Percentiles rank a stretch among this genome's conserved stretches.
Evolutionary conservation across 2,113 vertebrate species (phyloP).

Genomic region (Bubo bubo): DNA sequence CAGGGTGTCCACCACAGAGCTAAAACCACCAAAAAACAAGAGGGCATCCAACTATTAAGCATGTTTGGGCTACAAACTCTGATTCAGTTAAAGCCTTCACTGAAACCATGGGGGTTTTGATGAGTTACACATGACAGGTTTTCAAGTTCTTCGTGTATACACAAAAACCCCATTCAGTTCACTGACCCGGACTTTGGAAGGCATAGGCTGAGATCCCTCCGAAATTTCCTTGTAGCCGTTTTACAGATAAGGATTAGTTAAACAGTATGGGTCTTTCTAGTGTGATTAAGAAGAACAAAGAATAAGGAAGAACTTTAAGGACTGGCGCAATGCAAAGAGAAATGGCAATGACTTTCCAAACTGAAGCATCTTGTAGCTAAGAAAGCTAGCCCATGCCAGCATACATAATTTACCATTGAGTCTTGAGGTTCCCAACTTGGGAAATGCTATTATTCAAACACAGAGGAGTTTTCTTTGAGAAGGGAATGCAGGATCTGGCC

Average conservation of each 20-base stretch:
- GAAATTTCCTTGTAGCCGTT: not conserved
- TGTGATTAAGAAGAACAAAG: not conserved
- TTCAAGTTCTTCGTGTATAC: not conserved
- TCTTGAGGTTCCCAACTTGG: not conserved
- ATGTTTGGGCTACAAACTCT: not conserved
- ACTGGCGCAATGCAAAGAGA: not conserved
- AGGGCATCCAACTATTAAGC: not conserved
- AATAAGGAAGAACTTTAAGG: slow-evolving; percentile 4
- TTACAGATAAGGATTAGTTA: not conserved
- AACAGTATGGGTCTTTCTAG: not conserved
- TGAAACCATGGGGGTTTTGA: not conserved
- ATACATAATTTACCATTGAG: not conserved
- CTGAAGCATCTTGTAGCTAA: not conserved
- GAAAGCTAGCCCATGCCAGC: not conserved
- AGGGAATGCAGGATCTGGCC: not conserved
- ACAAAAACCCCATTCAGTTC: not conserved
- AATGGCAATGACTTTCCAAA: not conserved
- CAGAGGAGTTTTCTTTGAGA: not conserved
- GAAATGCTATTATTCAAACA: not conserved
- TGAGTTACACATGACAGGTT: not conserved
- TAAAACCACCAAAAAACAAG: not conserved
- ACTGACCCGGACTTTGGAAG: not conserved
- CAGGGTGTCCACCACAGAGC: not conserved
- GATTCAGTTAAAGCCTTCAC: not conserved
- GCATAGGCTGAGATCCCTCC: not conserved